These are phyloP conservation scores for Volucella zonaria DNA, from an alignment of 2,888 invertebrate genomes.

Conservation along the genomic window DNA sequence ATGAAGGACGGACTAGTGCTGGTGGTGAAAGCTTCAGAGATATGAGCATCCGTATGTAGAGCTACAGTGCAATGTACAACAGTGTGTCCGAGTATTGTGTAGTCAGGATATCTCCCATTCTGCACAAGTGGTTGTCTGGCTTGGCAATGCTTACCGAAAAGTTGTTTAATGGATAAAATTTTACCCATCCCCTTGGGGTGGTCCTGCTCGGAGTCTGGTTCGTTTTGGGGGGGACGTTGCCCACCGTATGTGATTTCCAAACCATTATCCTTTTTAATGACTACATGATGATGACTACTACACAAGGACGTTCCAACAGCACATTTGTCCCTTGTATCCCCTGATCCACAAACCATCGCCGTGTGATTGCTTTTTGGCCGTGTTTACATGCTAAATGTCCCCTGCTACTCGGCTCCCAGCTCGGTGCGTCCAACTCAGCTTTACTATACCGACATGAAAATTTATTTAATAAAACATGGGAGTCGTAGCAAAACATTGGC, in stretches of 20 bases:
- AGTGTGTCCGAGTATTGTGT: neutral
- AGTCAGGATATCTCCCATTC: conserved; percentile 58
- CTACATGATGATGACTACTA: conserved; percentile 71
- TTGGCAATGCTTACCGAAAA: conserved; percentile 69
- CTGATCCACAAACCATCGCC: neutral
- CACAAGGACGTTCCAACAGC: conserved; percentile 22
- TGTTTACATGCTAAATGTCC: conserved; percentile 59
- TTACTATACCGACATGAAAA: conserved; percentile 25
- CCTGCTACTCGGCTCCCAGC: neutral
- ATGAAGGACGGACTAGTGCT: conserved; percentile 9
- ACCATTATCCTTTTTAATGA: conserved; percentile 72
- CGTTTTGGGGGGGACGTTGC: conserved; percentile 6
- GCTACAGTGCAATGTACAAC: neutral
- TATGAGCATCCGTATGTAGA: neutral
- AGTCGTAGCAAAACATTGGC: conserved; percentile 58
- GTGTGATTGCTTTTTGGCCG: conserved; percentile 57
- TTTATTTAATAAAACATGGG: conserved; percentile 71
- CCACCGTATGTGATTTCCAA: conserved; percentile 67
- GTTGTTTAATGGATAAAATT: conserved; percentile 70
- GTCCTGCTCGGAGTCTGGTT: neutral
- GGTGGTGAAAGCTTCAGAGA: conserved; percentile 19
- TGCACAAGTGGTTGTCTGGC: conserved; percentile 61
- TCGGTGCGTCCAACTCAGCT: neutral
- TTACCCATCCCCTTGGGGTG: conserved; percentile 37
- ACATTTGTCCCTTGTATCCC: neutral